A percentile compares a stretch with the other conserved stretches of the same genome.
These are phyloP conservation scores for Pheosia gnoma DNA, from an alignment of 2,888 invertebrate genomes.

Conservation along the genomic window DNA sequence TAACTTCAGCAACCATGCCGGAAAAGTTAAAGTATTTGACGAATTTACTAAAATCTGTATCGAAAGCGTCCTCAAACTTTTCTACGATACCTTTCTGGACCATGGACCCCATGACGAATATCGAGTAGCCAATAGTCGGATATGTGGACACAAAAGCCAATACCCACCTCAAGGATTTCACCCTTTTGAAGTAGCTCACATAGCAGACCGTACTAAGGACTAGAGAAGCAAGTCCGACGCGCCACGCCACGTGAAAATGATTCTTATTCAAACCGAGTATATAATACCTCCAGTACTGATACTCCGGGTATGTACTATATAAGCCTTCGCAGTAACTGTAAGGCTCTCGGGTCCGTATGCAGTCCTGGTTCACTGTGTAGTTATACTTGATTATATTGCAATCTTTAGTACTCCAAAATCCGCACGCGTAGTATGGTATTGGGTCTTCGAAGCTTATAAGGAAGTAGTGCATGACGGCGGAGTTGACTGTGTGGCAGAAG, in stretches of 20 bases:
- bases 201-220: conserved; percentile 48
- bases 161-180: conserved; percentile 50
- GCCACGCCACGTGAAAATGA: conserved; percentile 58
- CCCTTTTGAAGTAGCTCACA: conserved; percentile 58
- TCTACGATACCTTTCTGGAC: conserved; percentile 66
- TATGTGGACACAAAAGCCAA: conserved; percentile 44
- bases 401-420: conserved; percentile 51
- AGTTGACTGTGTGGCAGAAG: conserved; percentile 53
- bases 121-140: conserved; percentile 50
- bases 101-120: conserved; percentile 66
- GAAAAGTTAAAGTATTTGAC: conserved; percentile 38
- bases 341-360: conserved; percentile 44
- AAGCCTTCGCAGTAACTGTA: conserved; percentile 51
- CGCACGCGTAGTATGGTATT: conserved; percentile 65
- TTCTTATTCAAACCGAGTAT: conserved; percentile 32
- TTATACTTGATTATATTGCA: conserved; percentile 60
- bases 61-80: conserved; percentile 58
- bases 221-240: conserved; percentile 60
- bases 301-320: conserved; percentile 63
- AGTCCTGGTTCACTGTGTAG: conserved; percentile 65
- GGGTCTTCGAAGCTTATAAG: conserved; percentile 69
- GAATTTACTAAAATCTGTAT: conserved; percentile 55
- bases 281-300: conserved; percentile 64
- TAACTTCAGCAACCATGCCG: conserved; percentile 46
- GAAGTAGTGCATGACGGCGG: conserved; percentile 68